Conservation (phyloP, 2,113 vertebrate species). For the Indri indri region DNA sequence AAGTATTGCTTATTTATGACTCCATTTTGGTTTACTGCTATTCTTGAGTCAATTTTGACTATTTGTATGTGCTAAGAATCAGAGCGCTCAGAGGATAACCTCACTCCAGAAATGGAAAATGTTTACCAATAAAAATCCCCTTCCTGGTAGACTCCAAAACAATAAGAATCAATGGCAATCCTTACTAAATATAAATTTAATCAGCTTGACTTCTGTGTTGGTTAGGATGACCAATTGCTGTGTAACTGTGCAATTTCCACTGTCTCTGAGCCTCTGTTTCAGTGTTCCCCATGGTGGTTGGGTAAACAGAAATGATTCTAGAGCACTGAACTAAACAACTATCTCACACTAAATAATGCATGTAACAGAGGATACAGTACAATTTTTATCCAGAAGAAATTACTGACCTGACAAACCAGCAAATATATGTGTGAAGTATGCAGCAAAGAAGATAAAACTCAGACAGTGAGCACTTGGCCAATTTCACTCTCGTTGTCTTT, state of each 20-base stretch:
- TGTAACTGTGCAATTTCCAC: neutral
- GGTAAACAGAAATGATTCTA: conserved; percentile 18
- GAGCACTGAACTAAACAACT: neutral
- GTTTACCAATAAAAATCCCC: neutral
- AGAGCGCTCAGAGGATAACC: neutral
- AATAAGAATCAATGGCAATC: neutral
- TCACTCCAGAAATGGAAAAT: conserved; percentile 30
- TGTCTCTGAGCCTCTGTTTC: neutral
- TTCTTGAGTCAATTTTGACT: neutral
- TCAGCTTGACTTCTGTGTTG: neutral
- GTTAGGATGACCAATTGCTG: neutral
- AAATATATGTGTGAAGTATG: neutral
- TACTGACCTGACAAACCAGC: neutral
- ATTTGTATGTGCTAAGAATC: conserved; percentile 24
- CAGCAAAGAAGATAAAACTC: neutral
- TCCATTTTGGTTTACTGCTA: neutral
- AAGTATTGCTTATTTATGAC: neutral
- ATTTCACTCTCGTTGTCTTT: neutral
- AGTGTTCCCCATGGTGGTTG: neutral
- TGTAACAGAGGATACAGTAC: neutral
- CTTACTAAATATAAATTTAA: neutral
- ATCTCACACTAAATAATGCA: neutral
- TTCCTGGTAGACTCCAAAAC: neutral
- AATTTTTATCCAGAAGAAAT: conserved; percentile 17
- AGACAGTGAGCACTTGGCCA: neutral